phyloP scores from a whole-genome alignment of 2,113 vertebrate genomes.

The Psammodynastes pulverulentus region DNA sequence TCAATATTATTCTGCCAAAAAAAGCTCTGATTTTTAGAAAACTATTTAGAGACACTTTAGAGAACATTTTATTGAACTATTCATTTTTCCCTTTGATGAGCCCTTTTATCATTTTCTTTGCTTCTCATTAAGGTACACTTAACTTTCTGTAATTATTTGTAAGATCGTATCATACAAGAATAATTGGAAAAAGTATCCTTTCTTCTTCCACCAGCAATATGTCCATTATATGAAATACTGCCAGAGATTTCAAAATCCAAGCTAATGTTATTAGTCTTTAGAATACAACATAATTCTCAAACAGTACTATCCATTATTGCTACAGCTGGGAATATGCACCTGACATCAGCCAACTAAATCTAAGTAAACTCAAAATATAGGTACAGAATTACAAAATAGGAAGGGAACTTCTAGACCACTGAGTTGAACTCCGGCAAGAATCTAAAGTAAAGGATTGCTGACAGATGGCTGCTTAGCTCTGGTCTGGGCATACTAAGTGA shows the following conservation, averaged over 20 bases:
- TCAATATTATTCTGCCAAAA: neutral
- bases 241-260: neutral
- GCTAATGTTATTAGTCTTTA: neutral
- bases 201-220: neutral
- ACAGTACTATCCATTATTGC: neutral
- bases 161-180: neutral
- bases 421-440: neutral
- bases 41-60: neutral
- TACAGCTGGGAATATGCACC: neutral
- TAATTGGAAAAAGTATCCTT: neutral
- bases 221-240: neutral
- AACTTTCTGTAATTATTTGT: neutral
- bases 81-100: neutral
- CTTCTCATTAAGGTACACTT: neutral
- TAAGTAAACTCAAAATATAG: neutral
- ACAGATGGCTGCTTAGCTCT: neutral
- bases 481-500: neutral
- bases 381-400: neutral
- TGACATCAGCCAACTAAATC: neutral
- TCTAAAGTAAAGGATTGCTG: neutral
- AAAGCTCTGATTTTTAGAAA: neutral
- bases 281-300: neutral
- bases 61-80: neutral
- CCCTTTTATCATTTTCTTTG: neutral
- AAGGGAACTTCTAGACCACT: neutral